phyloP scores from a whole-genome alignment of 2,888 invertebrate species.

The Candidula unifasciata region DNA sequence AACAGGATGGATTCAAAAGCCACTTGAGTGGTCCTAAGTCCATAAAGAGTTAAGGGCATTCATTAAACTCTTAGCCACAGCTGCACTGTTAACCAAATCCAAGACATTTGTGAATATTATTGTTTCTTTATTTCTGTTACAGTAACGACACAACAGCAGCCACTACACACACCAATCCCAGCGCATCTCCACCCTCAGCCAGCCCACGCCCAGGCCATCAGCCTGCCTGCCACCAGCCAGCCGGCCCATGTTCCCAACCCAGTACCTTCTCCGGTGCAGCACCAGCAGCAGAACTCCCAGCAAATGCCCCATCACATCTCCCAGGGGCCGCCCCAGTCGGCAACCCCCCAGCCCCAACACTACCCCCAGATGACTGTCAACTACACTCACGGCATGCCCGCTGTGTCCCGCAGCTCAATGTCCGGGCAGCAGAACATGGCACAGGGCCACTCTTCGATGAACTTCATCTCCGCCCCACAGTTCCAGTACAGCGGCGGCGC shows the following conservation, averaged over 20 bases:
- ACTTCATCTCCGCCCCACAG: constrained; percentile 35
- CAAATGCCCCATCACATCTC: constrained; percentile 28
- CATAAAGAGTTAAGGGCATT: too few relatives aligned
- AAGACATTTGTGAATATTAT: background rate
- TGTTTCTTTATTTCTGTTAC: background rate
- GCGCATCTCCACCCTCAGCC: constrained; percentile 55
- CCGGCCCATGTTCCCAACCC: constrained; percentile 53
- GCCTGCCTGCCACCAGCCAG: constrained; percentile 25
- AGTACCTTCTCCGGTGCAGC: constrained; percentile 52
- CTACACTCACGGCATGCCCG: background rate
- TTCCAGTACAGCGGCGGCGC: constrained; percentile 24
- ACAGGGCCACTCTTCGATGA: constrained; percentile 26
- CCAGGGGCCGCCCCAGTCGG: constrained; percentile 46
- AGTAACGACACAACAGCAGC: constrained; percentile 46
- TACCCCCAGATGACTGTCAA: constrained; percentile 25
- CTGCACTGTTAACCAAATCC: too few relatives aligned
- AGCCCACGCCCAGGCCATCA: constrained; percentile 43
- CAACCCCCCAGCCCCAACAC: constrained; percentile 45
- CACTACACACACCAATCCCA: constrained; percentile 46
- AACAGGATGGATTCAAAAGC: too few relatives aligned
- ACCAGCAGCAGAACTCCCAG: constrained; percentile 45
- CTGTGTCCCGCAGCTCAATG: constrained; percentile 35
- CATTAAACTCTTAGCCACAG: too few relatives aligned
- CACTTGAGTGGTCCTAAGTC: too few relatives aligned
- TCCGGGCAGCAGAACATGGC: constrained; percentile 48